Evolutionary conservation across 1,140 invertebrate genomes (phyloP).

Genomic region (Hypsibius dujardini): DNA sequence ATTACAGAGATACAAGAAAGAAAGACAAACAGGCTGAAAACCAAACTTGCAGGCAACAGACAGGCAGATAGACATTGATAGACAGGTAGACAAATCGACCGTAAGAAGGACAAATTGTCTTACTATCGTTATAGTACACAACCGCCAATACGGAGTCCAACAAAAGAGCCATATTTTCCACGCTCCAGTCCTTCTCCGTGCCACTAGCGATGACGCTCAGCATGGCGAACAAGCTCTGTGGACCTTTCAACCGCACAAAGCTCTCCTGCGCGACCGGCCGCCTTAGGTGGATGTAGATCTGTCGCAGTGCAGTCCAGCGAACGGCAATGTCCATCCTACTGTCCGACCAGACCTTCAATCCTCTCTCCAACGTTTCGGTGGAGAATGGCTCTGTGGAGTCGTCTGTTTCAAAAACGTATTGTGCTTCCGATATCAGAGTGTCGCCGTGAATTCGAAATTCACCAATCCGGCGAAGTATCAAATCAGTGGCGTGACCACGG

Average conservation of each 20-base stretch:
- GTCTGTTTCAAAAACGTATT: background rate
- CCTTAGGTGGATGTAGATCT: background rate
- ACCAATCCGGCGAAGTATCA: background rate
- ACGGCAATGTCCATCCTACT: background rate
- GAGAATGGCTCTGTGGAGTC: background rate
- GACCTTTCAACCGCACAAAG: background rate
- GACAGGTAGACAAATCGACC: no score
- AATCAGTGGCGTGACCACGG: background rate
- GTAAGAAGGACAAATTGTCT: background rate
- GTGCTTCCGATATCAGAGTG: background rate
- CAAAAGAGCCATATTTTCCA: background rate
- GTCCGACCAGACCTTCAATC: background rate
- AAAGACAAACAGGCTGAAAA: no score
- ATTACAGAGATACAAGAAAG: no score
- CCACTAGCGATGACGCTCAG: background rate
- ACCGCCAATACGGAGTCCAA: background rate
- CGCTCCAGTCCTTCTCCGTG: background rate
- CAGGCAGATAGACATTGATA: no score
- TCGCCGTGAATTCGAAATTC: background rate
- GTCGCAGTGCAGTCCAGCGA: constrained; percentile 6
- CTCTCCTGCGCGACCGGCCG: background rate
- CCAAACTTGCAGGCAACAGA: no score
- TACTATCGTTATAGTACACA: constrained; percentile 1
- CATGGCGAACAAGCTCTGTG: background rate
- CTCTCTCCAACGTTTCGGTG: background rate